phyloP scores from a whole-genome alignment of 2,797 vertebrate species.

The Emys orbicularis region DNA sequence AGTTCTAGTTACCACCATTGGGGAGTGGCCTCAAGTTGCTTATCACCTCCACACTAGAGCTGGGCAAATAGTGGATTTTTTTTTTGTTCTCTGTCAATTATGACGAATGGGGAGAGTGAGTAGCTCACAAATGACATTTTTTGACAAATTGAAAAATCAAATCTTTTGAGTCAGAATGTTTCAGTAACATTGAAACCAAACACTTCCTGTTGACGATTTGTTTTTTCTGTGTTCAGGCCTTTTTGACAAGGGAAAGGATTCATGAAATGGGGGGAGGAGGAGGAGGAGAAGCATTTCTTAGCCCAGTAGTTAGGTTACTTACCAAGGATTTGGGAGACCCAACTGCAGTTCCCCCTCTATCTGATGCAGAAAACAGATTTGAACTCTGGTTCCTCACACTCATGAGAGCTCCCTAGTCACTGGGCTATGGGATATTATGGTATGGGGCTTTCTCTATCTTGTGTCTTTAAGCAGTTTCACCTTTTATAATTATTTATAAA shows the following conservation, averaged over 20 bases:
- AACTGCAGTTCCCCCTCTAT: neutral
- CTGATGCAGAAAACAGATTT: neutral
- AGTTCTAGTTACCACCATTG: fast-evolving
- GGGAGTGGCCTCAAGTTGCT: neutral
- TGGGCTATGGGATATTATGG: neutral
- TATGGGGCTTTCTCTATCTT: neutral
- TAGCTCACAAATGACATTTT: neutral
- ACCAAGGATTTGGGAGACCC: neutral
- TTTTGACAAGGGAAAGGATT: neutral
- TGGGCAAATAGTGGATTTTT: neutral
- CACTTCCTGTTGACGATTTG: neutral
- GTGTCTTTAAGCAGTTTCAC: neutral
- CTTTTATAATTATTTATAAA: neutral
- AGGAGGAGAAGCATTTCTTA: neutral
- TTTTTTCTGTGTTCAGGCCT: neutral
- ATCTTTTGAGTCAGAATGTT: neutral
- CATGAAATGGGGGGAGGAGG: neutral
- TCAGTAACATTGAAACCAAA: neutral
- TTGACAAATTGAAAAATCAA: neutral
- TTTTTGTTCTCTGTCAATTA: neutral
- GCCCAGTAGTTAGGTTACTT: neutral
- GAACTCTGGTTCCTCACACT: neutral
- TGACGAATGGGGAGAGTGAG: neutral
- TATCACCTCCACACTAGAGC: fast-evolving
- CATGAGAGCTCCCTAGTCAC: neutral